A percentile compares a stretch with the other conserved stretches of the same genome.
Conservation (phyloP, 2,797 vertebrate genomes). For the Lagorchestes hirsutus region DNA sequence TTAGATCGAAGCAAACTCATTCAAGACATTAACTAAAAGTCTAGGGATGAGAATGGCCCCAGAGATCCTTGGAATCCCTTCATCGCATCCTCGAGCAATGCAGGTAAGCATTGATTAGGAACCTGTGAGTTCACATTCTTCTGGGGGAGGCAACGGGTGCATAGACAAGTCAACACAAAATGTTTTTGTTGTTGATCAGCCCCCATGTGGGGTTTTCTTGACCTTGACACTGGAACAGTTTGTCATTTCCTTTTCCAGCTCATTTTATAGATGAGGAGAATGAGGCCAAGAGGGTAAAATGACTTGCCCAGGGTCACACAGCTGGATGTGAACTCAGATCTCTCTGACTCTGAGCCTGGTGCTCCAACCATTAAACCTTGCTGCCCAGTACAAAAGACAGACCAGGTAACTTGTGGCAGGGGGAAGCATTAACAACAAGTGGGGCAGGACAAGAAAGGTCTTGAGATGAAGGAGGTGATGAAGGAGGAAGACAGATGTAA, state of each 20-base stretch:
- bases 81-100: background rate
- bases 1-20: background rate
- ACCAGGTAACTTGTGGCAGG: background rate
- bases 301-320: background rate
- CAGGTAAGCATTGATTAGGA: background rate
- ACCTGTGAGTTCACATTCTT: background rate
- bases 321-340: background rate
- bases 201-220: background rate
- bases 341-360: background rate
- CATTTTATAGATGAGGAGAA: background rate
- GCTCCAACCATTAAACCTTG: background rate
- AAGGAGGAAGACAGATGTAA: background rate
- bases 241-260: background rate
- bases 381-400: background rate
- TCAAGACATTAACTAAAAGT: background rate
- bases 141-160: background rate
- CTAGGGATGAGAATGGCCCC: background rate
- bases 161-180: background rate
- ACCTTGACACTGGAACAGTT: background rate
- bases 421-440: background rate
- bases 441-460: background rate
- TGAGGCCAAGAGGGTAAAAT: background rate
- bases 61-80: background rate
- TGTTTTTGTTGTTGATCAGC: background rate
- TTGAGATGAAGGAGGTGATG: background rate